phyloP scores from a whole-genome alignment of 2,113 vertebrate genomes.

The Odobenus rosmarus region DNA sequence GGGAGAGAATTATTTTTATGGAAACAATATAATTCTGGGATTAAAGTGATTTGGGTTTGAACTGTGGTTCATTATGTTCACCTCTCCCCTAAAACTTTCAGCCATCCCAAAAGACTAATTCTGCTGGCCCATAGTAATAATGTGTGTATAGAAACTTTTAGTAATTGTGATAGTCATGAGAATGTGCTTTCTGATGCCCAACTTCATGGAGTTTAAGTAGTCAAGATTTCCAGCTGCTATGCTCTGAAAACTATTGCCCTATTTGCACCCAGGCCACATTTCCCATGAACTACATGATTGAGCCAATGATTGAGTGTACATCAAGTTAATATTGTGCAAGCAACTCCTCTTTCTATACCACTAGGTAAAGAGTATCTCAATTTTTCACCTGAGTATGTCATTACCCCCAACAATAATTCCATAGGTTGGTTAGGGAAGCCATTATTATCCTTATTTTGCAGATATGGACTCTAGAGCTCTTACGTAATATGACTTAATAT shows the following conservation, averaged over 20 bases:
- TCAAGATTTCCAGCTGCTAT: neutral
- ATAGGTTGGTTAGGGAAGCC: neutral
- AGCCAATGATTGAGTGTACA: neutral
- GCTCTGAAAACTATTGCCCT: neutral
- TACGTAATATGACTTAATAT: neutral
- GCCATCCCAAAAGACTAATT: neutral
- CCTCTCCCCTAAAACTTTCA: neutral
- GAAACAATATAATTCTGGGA: neutral
- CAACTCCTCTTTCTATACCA: neutral
- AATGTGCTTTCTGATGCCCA: neutral
- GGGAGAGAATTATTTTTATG: neutral
- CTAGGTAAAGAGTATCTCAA: neutral
- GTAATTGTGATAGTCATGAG: neutral
- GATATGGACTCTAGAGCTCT: neutral
- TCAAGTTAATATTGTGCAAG: neutral
- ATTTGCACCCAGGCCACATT: neutral
- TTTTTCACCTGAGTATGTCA: neutral
- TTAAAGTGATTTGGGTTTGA: neutral
- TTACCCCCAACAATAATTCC: neutral
- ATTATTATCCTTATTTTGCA: neutral
- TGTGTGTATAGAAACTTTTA: neutral
- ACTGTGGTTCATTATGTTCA: neutral
- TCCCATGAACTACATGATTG: neutral
- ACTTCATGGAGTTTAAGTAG: neutral
- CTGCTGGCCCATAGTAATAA: neutral